phyloP scores from a whole-genome alignment of 2,888 invertebrate species.

The Athripsodes cinereus region DNA sequence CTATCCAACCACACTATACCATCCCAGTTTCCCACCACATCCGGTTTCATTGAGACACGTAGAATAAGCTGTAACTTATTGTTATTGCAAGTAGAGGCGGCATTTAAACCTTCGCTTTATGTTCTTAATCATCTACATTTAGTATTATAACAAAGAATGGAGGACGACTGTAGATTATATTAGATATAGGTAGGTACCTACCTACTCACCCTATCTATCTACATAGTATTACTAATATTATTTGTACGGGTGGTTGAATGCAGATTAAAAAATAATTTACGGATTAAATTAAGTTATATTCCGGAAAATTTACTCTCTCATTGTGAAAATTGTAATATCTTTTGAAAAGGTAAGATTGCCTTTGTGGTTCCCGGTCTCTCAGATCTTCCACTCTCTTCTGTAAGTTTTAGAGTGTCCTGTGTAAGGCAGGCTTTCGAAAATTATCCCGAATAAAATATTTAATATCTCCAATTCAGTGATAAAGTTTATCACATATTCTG shows the following conservation, averaged over 20 bases:
- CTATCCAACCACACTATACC: slow-evolving; percentile 1
- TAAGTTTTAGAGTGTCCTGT: too few species aligned
- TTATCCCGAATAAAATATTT: too few species aligned
- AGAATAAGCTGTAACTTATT: slow-evolving; percentile 50
- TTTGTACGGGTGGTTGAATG: neutral
- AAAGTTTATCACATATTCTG: too few species aligned
- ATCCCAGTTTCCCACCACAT: slow-evolving; percentile 15
- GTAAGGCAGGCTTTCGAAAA: too few species aligned
- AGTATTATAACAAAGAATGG: slow-evolving; percentile 18
- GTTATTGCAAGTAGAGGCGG: slow-evolving; percentile 50
- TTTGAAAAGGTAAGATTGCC: too few species aligned
- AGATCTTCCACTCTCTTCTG: too few species aligned
- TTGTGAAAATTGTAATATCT: too few species aligned
- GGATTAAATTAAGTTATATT: neutral
- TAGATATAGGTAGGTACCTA: neutral
- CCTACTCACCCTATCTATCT: neutral
- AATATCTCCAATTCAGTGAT: too few species aligned
- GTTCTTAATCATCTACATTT: slow-evolving; percentile 32
- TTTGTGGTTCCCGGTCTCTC: too few species aligned
- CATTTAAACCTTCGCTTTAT: slow-evolving; percentile 51
- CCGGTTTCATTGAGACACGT: slow-evolving; percentile 28
- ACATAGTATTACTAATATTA: too few species aligned
- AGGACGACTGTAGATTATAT: neutral
- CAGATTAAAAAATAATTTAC: slow-evolving; percentile 2
- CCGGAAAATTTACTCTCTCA: too few species aligned